Conservation (phyloP, 2,113 vertebrate genomes). For the Tautogolabrus adspersus region DNA sequence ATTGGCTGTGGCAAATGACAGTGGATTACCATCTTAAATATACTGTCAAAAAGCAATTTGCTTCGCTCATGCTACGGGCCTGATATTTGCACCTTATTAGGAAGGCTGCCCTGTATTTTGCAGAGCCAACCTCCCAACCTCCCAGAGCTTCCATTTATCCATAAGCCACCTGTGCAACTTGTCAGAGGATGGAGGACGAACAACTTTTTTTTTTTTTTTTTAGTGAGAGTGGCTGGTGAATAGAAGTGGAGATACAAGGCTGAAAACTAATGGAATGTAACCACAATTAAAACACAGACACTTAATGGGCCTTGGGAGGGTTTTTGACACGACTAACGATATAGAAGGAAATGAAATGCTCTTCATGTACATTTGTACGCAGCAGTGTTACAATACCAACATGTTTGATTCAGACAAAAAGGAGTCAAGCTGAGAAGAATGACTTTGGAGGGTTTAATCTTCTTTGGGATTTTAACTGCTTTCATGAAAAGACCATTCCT, state of each 20-base stretch:
- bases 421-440: conserved; percentile 16
- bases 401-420: conserved; percentile 12
- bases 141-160: conserved; percentile 47
- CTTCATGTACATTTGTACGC: neutral
- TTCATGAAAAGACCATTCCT: conserved; percentile 15
- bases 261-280: neutral
- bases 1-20: conserved; percentile 79
- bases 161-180: conserved; percentile 27
- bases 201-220: neutral
- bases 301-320: neutral
- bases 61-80: conserved; percentile 59
- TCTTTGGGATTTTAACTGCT: neutral
- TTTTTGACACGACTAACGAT: neutral
- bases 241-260: neutral
- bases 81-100: conserved; percentile 76
- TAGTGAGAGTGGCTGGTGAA: conserved; percentile 1
- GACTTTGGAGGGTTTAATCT: neutral
- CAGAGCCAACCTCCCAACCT: conserved; percentile 50
- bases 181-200: conserved; percentile 5
- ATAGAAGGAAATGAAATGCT: neutral
- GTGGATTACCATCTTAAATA: conserved; percentile 83
- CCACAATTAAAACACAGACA: conserved; percentile 6
- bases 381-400: neutral
- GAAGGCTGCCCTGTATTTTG: conserved; percentile 66
- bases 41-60: conserved; percentile 81